Conservation (phyloP, 2,888 invertebrate species). For the Hofmannophila pseudospretella region DNA sequence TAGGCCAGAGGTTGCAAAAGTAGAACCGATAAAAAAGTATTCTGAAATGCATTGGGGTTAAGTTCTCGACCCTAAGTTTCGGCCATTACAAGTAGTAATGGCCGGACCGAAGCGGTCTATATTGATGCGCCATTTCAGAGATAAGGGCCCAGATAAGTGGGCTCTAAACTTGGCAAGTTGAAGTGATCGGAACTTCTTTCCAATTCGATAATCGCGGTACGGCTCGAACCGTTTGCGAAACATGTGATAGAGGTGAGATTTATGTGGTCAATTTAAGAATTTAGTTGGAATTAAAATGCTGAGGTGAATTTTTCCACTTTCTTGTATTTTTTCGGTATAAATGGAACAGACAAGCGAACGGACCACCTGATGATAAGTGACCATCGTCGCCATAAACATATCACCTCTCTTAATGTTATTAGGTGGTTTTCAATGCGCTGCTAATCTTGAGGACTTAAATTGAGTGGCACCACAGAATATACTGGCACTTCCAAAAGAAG, state of each 20-base stretch:
- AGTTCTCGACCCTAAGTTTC: constrained; percentile 2
- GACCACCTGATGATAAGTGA: no score
- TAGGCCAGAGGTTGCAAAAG: no score
- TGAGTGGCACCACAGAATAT: no score
- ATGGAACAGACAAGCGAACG: no score
- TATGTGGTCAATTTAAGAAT: neutral
- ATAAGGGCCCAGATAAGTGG: constrained; percentile 23
- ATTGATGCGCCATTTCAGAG: constrained; percentile 18
- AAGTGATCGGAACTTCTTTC: constrained; percentile 25
- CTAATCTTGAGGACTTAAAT: no score
- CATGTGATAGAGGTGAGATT: constrained; percentile 8
- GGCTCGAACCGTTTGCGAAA: constrained; percentile 16
- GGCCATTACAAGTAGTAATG: constrained; percentile 16
- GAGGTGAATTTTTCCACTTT: no score
- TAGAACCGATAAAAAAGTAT: neutral
- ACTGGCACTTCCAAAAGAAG: no score
- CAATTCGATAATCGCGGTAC: constrained; percentile 22
- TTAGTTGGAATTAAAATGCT: no score
- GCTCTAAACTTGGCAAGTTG: constrained; percentile 23
- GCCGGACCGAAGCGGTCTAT: constrained; percentile 14
- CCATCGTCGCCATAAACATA: no score
- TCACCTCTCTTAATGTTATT: no score
- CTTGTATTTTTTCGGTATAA: no score
- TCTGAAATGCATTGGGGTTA: neutral
- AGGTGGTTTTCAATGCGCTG: no score